Conservation (phyloP, 2,888 invertebrate genomes). For the Boloria selene region DNA sequence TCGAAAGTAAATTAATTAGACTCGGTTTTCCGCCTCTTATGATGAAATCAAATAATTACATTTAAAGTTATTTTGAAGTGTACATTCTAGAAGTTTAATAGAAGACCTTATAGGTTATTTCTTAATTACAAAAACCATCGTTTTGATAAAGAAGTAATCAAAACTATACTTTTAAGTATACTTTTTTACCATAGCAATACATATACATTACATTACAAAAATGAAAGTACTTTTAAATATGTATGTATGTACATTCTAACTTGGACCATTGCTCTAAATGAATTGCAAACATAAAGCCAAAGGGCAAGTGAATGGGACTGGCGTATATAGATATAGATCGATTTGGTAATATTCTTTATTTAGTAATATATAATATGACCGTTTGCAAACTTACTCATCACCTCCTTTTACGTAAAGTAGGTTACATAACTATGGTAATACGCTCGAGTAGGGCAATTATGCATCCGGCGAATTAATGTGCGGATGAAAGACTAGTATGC, state of each 20-base stretch:
- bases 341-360: constrained; percentile 31
- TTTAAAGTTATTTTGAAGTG: no score
- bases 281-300: constrained; percentile 54
- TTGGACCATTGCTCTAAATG: constrained; percentile 29
- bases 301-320: constrained; percentile 72
- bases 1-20: no score
- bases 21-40: no score
- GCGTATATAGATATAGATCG: constrained; percentile 49
- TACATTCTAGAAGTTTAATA: no score
- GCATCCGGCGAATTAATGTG: not conserved
- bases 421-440: constrained; percentile 8
- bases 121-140: no score
- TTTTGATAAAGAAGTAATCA: no score
- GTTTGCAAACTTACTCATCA: constrained; percentile 34
- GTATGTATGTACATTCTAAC: not conserved
- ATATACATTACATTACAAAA: not conserved
- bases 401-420: constrained; percentile 34
- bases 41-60: no score
- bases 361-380: constrained; percentile 22
- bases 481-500: not conserved
- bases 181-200: no score
- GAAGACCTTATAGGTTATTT: no score
- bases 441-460: constrained; percentile 2
- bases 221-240: not conserved
- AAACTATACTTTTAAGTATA: no score